Base-by-base conservation (phyloP, 2,113 vertebrate genomes). In the Sinocyclocheilus anophthalmus region DNA sequence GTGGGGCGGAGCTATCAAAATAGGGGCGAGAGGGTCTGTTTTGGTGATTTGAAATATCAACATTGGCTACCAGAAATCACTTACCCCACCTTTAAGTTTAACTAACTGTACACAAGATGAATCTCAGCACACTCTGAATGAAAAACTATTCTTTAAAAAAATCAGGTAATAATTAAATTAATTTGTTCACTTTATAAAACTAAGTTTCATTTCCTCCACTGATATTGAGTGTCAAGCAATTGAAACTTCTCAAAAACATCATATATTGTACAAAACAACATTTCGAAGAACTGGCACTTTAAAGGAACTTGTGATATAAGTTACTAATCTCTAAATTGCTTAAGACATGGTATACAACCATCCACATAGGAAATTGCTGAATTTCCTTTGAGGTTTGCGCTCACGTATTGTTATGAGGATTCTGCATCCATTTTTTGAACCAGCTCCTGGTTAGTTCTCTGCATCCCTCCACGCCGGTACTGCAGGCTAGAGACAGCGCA, bases 401-500 rank as follows among this genome's bases (percentile, higher is more conserved):
- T 96, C 92, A 98, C 98, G 26, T 45, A 88, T 97, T 97, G 0
- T 0, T 0, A 0, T 0, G 0, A 55, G 48, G 0, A 0, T 94
- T 6, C 0, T 0, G 0, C 94, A 84, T 93, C 97, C 97, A 98
- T 3, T 9, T 0, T 0, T 0, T 0, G 84, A 93, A 97, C 88
- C 94, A 94, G 0, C 0, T 0, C 0, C 10, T 24, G 18, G 94
- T 93, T 83, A 97, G 82, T 0, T 84, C 0, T 37, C 90, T 57
- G 86, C 97, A 98, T 0, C 86, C 90, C 0, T 24, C 0, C 48
- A 97, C 0, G 0, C 94, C 95, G 0, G 91, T 92, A 11, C 88
- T 88, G 88, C 98, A 99, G 39, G 97, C 96, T 0, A 95, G 91
- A 39, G 86, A 93, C 82, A 99, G 89, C 50, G 97, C 95, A 0